Evolutionary conservation across 2,797 vertebrate genomes (phyloP).

Genomic region (Esox lucius): DNA sequence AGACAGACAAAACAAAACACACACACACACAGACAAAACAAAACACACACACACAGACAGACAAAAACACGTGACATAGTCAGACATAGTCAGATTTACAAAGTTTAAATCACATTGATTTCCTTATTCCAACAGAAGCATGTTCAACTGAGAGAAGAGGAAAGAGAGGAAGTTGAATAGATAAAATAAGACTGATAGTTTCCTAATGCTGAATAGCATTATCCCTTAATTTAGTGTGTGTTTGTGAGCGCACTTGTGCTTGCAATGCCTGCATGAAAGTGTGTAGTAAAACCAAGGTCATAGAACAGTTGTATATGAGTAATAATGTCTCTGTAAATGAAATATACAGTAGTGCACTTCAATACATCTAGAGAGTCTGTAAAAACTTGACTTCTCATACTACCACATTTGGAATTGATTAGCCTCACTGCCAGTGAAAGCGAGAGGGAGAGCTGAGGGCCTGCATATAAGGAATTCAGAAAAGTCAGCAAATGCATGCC

Average conservation of each 20-base stretch:
- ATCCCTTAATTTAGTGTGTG: constrained; percentile 38
- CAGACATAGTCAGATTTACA: background rate
- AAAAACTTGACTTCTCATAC: constrained; percentile 56
- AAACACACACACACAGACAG: constrained; percentile 39
- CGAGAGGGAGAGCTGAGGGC: background rate
- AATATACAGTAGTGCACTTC: background rate
- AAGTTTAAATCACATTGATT: background rate
- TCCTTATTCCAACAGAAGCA: constrained; percentile 1
- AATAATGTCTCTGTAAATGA: background rate
- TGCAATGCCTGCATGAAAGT: background rate
- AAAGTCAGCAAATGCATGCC: background rate
- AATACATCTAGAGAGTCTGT: constrained; percentile 35
- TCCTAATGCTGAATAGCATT: constrained; percentile 28
- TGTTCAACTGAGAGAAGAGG: background rate
- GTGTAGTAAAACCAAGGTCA: background rate
- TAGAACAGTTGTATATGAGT: background rate
- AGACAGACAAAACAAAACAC: constrained; percentile 19
- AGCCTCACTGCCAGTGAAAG: constrained; percentile 45
- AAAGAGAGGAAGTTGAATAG: too few species aligned
- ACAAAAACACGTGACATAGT: constrained; percentile 43
- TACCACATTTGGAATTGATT: constrained; percentile 70
- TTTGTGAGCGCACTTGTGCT: constrained; percentile 14
- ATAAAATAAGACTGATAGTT: too few species aligned
- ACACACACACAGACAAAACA: constrained; percentile 7
- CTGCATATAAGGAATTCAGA: background rate